Evolutionary conservation across 2,888 invertebrate genomes (phyloP), one percentile per base, ranked within the genome.

Genomic region (Iphiclides podalirius): DNA sequence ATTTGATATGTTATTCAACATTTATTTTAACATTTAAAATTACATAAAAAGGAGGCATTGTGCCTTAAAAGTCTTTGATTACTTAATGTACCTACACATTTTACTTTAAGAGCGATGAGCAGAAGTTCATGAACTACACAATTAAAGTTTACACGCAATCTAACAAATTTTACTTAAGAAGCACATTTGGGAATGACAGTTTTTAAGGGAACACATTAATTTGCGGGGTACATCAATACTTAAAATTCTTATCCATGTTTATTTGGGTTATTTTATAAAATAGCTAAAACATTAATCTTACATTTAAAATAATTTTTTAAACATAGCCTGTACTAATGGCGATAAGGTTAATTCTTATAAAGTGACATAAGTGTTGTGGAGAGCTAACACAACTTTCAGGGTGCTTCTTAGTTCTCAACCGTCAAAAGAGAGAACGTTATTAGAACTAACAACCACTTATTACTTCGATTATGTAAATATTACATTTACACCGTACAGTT

Each of bases 11-110:
- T 81, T 81, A 79, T 66, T 79, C 77, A 86, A 87, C 85, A 85
- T 84, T 86, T 86, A 85, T 83, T 82, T 80, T 84, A 87, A 87
- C 86, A 85, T 85, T 86, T 81, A 87, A 86, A 84, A 87, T 85
- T 78, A 84, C 84, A 86, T 86, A 87, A 84, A 87, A 86, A 87
- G 84, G 71, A 84, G 87, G 85, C 87, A 66, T 80, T 73, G 58
- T 74, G 82, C 84, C 86, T 73, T 76, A 80, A 81, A 84, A 84
- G 84, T 86, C 85, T 86, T 87, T 77, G 72, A 77, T 75, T 81
- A 79, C 74, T 72, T 65, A 66, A 74, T 66, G 72, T 75, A 70
- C 76, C 79, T 81, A 85, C 82, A 79, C 80, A 82, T 79, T 76
- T 77, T 70, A 82, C 78, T 85, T 83, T 79, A 73, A 83, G 78